Evolutionary conservation across 2,888 invertebrate genomes (phyloP), one percentile per base, ranked within the genome.

Genomic region (Epinotia ramella): DNA sequence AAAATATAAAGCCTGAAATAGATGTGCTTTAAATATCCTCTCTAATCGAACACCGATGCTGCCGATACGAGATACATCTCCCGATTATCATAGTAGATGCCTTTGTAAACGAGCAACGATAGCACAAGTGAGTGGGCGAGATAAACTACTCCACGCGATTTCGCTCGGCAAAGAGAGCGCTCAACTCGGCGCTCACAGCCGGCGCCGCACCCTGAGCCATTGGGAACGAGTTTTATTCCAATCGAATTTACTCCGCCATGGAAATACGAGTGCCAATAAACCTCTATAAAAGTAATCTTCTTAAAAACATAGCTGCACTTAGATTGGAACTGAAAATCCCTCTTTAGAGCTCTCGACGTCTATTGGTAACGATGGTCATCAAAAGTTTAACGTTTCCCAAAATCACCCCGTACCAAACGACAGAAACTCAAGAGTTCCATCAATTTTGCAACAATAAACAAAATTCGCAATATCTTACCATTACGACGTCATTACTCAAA

Each of bases 141-240:
- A 92, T 93, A 92, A 91, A 92, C 91, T 91, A 89, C 88, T 90
- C 88, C 88, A 87, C 89, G 85, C 92, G 90, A 91, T 91, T 92
- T 90, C 88, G 86, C 88, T 70, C 81, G 88, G 88, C 89, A 94
- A 92, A 93, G 93, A 93, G 93, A 93, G 89, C 88, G 93, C 92
- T 93, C 93, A 92, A 82, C 85, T 59, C 59, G 59, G 18, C 57
- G 68, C 68, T 68, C 68, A 67, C 83, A 83, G 80, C 83, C 84
- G 82, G 87, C 87, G 88, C 82, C 87, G 87, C 82, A 79, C 84
- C 81, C 82, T 82, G 66, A 87, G 85, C 84, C 78, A 83, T 59
- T 66, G 64, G 78, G 77, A 77, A 77, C 79, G 86, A 89, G 90
- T 90, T 92, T 92, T 91, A 92, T 92, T 91, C 90, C 89, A 86